Evolutionary conservation across 2,888 invertebrate species (phyloP).

Genomic region (Xanthia icteritia): DNA sequence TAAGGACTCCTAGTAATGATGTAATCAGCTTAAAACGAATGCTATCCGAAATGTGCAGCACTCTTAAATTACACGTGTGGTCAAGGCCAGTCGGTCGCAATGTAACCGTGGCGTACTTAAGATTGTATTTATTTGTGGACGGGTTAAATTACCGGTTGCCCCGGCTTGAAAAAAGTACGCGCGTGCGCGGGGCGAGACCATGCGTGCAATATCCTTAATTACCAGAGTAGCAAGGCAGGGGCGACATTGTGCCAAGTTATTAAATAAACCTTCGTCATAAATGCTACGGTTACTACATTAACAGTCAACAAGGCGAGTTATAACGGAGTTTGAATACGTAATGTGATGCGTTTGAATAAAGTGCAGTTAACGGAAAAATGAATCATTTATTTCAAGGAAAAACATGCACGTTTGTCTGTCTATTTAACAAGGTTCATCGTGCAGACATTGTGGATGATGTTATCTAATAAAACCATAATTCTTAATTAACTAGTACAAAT

Average conservation of each 20-base stretch:
- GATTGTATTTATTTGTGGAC: conserved; percentile 75
- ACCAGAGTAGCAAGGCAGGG: conserved; percentile 52
- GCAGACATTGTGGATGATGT: conserved; percentile 27
- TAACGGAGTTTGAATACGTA: conserved; percentile 70
- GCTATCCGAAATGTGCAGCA: conserved; percentile 74
- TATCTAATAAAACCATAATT: conserved; percentile 40
- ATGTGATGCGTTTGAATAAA: conserved; percentile 65
- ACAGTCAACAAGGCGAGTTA: conserved; percentile 68
- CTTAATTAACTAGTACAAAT: conserved; percentile 53
- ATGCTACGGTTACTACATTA: conserved; percentile 63
- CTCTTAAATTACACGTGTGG: conserved; percentile 71
- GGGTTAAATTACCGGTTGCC: conserved; percentile 75
- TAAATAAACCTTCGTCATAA: conserved; percentile 63
- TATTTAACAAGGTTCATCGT: conserved; percentile 16
- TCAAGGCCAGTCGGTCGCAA: conserved; percentile 78
- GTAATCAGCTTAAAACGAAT: conserved; percentile 77
- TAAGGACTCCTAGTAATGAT: conserved; percentile 69
- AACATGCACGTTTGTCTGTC: conserved; percentile 2
- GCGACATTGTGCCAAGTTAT: conserved; percentile 57
- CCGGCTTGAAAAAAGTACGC: conserved; percentile 66
- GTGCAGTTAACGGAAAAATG: conserved; percentile 43
- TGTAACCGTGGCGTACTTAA: conserved; percentile 68
- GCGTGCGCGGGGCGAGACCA: conserved; percentile 55
- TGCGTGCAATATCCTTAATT: conserved; percentile 68
- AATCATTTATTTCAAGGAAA: conserved; percentile 40